Base-by-base conservation (phyloP, 2,797 vertebrate species). In the Adrianichthys oophorus region DNA sequence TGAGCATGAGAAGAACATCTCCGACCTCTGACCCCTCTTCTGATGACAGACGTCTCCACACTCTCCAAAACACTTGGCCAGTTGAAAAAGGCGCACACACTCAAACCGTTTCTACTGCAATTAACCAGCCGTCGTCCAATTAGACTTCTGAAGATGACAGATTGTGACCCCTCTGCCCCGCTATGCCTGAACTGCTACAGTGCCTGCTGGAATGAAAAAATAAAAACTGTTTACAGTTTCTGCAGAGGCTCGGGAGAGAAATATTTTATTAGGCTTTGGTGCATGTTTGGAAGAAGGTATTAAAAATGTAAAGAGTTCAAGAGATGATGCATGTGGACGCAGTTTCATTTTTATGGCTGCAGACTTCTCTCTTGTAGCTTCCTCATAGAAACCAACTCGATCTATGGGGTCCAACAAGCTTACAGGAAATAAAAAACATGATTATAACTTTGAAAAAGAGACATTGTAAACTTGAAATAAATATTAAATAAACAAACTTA, bases 81-180 rank as follows among this genome's bases (percentile, higher is more conserved):
- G 53, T 32, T 17, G 49, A 29, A 56, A 48, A 55, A 24, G 23
- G 52, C 40, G 24, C 19, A 12, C 1, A 18, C 62, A 46, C 32
- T 55, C 52, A 69, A 57, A 65, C 58, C 48, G 60, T 69, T 63
- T 71, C 62, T 29, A 59, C 70, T 43, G 70, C 85, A 88, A 86
- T 91, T 90, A 90, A 73, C 61, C 60, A 65, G 72, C 76, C 72
- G 52, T 83, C 85, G 64, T 87, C 86, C 85, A 90, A 87, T 90
- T 87, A 90, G 79, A 85, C 65, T 70, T 62, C 50, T 61, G 68
- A 81, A 82, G 83, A 71, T 78, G 86, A 68, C 83, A 88, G 85
- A 81, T 85, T 83, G 79, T 83, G 84, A 91, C 84, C 89, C 62
- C 68, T 62, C 70, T 72, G 65, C 73, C 82, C 65, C 78, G 80